Conservation (phyloP, 2,888 invertebrate species). For the Nomada hirtipes region DNA sequence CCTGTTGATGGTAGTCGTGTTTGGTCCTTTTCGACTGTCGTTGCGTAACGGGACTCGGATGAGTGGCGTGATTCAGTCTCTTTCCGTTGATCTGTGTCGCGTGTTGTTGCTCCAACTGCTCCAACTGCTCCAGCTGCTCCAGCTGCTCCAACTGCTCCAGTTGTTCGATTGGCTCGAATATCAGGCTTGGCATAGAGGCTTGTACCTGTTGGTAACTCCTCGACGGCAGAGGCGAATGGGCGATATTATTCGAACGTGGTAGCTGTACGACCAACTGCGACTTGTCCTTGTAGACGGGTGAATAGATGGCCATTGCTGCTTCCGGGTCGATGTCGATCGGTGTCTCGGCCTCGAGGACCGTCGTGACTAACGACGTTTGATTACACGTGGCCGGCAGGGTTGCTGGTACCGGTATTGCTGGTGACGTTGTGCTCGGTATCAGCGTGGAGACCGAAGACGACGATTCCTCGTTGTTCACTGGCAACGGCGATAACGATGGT, state of each 20-base stretch:
- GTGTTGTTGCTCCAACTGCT: constrained; percentile 19
- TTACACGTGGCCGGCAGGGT: constrained; percentile 70
- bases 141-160: constrained; percentile 74
- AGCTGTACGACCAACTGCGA: constrained; percentile 78
- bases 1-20: constrained; percentile 77
- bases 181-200: constrained; percentile 76
- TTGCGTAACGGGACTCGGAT: constrained; percentile 66
- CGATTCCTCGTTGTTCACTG: constrained; percentile 66
- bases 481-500: constrained; percentile 79
- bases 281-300: constrained; percentile 78
- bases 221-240: constrained; percentile 71
- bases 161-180: constrained; percentile 78
- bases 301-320: constrained; percentile 77
- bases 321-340: constrained; percentile 77
- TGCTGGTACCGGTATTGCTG: constrained; percentile 70
- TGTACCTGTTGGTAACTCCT: constrained; percentile 72
- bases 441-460: constrained; percentile 70
- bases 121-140: constrained; percentile 58
- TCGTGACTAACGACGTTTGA: constrained; percentile 65
- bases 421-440: constrained; percentile 66
- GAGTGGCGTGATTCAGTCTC: constrained; percentile 72
- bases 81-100: constrained; percentile 77
- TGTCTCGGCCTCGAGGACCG: constrained; percentile 75
- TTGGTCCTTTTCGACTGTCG: constrained; percentile 74
- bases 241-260: constrained; percentile 72